Percentiles rank a stretch among this genome's conserved stretches.
Conservation (phyloP, 2,888 invertebrate species). For the Polydrusus cervinus region DNA sequence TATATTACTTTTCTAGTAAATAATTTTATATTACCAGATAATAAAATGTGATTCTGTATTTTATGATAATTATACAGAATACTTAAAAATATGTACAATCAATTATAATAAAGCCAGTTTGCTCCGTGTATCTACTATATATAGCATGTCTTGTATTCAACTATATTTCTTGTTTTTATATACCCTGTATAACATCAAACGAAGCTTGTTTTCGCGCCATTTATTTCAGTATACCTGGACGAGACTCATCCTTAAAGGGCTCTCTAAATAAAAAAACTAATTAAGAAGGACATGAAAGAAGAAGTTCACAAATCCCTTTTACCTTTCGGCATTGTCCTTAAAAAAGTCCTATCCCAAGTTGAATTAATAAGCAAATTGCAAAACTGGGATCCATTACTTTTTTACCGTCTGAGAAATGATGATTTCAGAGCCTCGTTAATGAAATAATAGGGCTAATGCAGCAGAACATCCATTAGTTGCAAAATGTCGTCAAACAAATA, state of each 20-base stretch:
- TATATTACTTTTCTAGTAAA: no score
- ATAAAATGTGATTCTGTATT: no score
- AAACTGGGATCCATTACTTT: constrained; percentile 35
- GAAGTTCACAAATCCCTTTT: constrained; percentile 41
- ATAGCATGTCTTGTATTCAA: no score
- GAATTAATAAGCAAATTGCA: constrained; percentile 50
- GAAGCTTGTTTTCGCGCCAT: constrained; percentile 22
- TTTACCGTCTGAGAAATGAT: constrained; percentile 37
- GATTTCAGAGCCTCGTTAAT: constrained; percentile 39
- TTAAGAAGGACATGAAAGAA: constrained; percentile 36
- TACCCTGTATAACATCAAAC: neutral
- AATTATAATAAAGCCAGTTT: no score
- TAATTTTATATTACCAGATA: no score
- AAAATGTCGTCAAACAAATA: neutral
- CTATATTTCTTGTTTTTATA: no score
- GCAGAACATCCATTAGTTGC: constrained; percentile 14
- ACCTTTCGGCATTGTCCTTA: constrained; percentile 34
- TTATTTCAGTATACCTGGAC: constrained; percentile 33
- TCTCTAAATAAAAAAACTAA: constrained; percentile 42
- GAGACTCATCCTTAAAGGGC: constrained; percentile 19
- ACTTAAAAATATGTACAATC: no score
- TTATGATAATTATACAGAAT: no score
- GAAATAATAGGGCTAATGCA: constrained; percentile 39
- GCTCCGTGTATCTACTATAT: no score
- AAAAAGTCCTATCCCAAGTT: constrained; percentile 30